These are phyloP conservation scores for Chlamydotis undulata DNA, from an alignment of 2,113 vertebrate species.

Conservation along the genomic window DNA sequence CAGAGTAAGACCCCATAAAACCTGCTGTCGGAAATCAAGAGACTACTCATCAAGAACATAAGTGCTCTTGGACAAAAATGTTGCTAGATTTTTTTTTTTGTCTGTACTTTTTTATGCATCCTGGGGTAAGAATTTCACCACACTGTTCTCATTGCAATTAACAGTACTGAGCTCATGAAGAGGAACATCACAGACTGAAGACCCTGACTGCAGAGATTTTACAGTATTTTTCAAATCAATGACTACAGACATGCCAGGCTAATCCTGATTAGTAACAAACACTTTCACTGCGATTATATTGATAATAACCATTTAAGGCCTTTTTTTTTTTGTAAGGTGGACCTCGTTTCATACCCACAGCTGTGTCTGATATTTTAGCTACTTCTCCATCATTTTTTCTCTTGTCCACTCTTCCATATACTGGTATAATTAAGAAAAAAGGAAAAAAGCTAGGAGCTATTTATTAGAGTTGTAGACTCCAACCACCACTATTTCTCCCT, in stretches of 20 bases:
- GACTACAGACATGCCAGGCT: background rate
- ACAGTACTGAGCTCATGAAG: background rate
- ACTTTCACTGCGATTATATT: background rate
- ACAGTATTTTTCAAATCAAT: background rate
- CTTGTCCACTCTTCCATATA: background rate
- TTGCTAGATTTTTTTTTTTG: background rate
- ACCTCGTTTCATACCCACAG: background rate
- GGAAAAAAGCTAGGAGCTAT: background rate
- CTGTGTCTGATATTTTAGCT: background rate
- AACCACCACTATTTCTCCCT: background rate
- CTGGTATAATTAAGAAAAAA: background rate
- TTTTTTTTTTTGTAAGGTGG: background rate
- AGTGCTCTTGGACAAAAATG: accelerated
- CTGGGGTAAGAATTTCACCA: background rate
- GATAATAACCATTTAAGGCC: background rate
- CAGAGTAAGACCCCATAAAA: background rate
- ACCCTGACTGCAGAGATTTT: background rate
- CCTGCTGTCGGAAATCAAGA: background rate
- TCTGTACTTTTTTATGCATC: background rate
- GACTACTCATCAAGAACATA: background rate
- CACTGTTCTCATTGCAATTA: background rate
- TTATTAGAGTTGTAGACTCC: background rate
- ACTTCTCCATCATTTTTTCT: background rate
- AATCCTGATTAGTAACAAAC: conserved; percentile 17
- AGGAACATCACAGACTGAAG: background rate